Percentiles rank a stretch among this genome's conserved stretches.
These are phyloP conservation scores for Flexamia atlantica DNA, from an alignment of 2,888 invertebrate genomes.

Conservation along the genomic window DNA sequence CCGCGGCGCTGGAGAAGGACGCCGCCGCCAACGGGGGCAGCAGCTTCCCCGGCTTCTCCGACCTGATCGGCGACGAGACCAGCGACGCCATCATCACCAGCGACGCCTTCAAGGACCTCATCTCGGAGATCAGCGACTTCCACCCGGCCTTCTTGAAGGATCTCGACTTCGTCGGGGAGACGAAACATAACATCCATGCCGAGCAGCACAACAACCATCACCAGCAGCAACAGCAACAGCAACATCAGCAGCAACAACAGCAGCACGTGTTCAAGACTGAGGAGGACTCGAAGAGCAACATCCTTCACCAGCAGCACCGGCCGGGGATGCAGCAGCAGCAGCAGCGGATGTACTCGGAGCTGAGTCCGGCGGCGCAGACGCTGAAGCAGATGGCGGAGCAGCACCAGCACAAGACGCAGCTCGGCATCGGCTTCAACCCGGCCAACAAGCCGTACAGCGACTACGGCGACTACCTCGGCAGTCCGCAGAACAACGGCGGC, in stretches of 20 bases:
- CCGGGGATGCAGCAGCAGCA: conserved; percentile 71
- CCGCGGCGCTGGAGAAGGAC: conserved; percentile 91
- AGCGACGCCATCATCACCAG: conserved; percentile 87
- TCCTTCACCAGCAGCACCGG: conserved; percentile 72
- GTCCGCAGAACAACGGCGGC: conserved; percentile 71
- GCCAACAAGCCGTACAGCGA: conserved; percentile 60
- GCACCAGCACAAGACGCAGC: conserved; percentile 90
- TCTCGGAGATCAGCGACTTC: conserved; percentile 91
- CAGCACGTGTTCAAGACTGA: conserved; percentile 62
- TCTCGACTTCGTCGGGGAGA: conserved; percentile 82
- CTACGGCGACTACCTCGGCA: conserved; percentile 74
- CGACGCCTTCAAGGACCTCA: conserved; percentile 90
- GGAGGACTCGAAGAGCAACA: conserved; percentile 72
- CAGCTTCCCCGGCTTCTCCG: conserved; percentile 87
- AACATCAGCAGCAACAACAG: conserved; percentile 35
- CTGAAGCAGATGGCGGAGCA: conserved; percentile 98
- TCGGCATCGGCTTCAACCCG: conserved; percentile 79
- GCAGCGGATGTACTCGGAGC: conserved; percentile 76
- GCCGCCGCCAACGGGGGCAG: conserved; percentile 82
- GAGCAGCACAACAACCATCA: conserved; percentile 47
- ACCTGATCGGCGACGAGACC: conserved; percentile 90
- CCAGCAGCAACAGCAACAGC: conserved; percentile 20
- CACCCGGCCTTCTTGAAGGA: conserved; percentile 90
- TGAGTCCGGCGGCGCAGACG: conserved; percentile 96
- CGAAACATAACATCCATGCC: conserved; percentile 61